phyloP scores from a whole-genome alignment of 1,140 invertebrate genomes.

The Pseudobourletiella spinata region DNA sequence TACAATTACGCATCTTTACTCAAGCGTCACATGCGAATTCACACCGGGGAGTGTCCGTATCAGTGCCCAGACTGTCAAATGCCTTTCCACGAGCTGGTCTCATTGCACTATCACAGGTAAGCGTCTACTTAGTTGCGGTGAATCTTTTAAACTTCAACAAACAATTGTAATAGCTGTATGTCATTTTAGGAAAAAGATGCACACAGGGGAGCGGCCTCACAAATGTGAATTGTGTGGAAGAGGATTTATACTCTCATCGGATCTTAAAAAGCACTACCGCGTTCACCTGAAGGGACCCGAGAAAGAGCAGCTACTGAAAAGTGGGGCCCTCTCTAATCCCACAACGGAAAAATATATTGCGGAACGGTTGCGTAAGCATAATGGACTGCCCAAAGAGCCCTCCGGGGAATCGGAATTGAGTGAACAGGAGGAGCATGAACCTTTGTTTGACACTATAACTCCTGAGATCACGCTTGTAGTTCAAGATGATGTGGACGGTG shows the following conservation, averaged over 20 bases:
- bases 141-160: neutral
- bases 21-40: slow-evolving; percentile 31
- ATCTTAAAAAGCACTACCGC: slow-evolving; percentile 31
- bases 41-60: slow-evolving; percentile 32
- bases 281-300: slow-evolving; percentile 10
- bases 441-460: neutral
- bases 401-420: neutral
- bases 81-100: slow-evolving; percentile 33
- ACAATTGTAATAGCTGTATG: neutral
- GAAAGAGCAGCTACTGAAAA: neutral
- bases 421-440: neutral
- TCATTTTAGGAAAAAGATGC: slow-evolving; percentile 31
- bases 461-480: neutral
- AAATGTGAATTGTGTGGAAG: slow-evolving; percentile 26
- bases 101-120: slow-evolving; percentile 32
- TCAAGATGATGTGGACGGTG: neutral
- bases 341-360: neutral
- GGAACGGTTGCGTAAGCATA: neutral
- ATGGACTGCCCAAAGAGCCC: neutral
- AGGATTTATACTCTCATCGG: slow-evolving; percentile 33
- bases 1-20: slow-evolving; percentile 35
- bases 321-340: neutral
- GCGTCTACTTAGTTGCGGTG: neutral
- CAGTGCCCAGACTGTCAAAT: slow-evolving; percentile 22
- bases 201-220: slow-evolving; percentile 33